Evolutionary conservation across 2,113 vertebrate species (phyloP).

Genomic region (Esox niger): DNA sequence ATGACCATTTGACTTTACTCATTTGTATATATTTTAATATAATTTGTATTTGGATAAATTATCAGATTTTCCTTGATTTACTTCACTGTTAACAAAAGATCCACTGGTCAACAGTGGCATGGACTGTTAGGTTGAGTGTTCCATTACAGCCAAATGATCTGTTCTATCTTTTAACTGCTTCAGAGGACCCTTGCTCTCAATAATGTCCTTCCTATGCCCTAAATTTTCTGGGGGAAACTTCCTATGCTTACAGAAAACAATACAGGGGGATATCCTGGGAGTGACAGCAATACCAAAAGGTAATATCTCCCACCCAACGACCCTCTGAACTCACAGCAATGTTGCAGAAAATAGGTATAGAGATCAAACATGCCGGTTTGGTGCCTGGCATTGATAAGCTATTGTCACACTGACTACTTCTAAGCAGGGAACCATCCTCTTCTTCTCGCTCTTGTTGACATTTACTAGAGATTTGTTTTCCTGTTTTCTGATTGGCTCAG

Average conservation of each 20-base stretch:
- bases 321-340: background rate
- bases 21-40: no score
- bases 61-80: no score
- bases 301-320: constrained; percentile 18
- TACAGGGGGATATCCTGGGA: constrained; percentile 45
- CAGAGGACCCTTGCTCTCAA: background rate
- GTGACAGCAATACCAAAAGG: constrained; percentile 30
- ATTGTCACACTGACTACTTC: constrained; percentile 40
- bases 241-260: constrained; percentile 40
- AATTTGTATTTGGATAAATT: no score
- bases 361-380: constrained; percentile 33
- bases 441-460: no score
- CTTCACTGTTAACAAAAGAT: no score
- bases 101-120: no score
- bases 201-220: constrained; percentile 12
- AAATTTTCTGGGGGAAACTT: constrained; percentile 19
- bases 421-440: no score
- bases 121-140: background rate
- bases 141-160: background rate
- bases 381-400: background rate
- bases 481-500: no score
- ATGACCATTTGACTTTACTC: no score
- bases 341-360: background rate
- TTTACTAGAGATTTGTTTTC: no score
- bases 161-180: constrained; percentile 22